Conservation (phyloP, 1,140 invertebrate species). For the Diachasmimorpha longicaudata region DNA sequence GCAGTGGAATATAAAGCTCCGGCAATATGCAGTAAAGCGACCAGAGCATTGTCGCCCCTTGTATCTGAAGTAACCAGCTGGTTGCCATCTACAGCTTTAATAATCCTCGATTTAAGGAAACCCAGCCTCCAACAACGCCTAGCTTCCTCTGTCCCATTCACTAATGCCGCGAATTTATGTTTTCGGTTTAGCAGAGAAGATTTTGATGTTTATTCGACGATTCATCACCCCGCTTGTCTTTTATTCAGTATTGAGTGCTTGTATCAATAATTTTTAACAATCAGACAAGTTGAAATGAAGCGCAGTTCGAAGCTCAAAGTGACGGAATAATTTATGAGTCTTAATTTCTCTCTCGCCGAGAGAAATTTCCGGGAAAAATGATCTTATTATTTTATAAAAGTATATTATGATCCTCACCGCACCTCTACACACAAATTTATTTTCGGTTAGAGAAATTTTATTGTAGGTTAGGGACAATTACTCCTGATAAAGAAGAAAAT, state of each 20-base stretch:
- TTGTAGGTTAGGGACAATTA: too few relatives aligned
- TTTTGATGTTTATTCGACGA: not conserved
- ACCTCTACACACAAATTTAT: too few relatives aligned
- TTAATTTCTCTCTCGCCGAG: too few relatives aligned
- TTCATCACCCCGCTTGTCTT: not conserved
- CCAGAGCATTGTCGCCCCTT: slow-evolving; percentile 33
- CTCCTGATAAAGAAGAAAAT: too few relatives aligned
- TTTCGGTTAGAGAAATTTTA: too few relatives aligned
- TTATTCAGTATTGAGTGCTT: not conserved
- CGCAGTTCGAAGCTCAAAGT: too few relatives aligned
- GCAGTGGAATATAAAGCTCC: slow-evolving; percentile 40
- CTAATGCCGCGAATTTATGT: not conserved
- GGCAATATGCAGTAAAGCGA: slow-evolving; percentile 42
- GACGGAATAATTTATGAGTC: too few relatives aligned
- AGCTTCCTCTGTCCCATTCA: not conserved
- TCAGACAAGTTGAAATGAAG: too few relatives aligned
- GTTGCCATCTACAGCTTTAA: slow-evolving; percentile 27
- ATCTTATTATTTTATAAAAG: too few relatives aligned
- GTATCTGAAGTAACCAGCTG: slow-evolving; percentile 25
- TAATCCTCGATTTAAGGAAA: slow-evolving; percentile 34
- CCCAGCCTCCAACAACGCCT: not conserved
- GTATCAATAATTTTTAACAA: not conserved
- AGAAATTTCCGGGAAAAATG: too few relatives aligned
- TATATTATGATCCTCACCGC: too few relatives aligned
- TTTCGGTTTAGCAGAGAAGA: not conserved